Evolutionary conservation across 2,797 vertebrate species (phyloP).

Genomic region (Apogon hyalosoma): DNA sequence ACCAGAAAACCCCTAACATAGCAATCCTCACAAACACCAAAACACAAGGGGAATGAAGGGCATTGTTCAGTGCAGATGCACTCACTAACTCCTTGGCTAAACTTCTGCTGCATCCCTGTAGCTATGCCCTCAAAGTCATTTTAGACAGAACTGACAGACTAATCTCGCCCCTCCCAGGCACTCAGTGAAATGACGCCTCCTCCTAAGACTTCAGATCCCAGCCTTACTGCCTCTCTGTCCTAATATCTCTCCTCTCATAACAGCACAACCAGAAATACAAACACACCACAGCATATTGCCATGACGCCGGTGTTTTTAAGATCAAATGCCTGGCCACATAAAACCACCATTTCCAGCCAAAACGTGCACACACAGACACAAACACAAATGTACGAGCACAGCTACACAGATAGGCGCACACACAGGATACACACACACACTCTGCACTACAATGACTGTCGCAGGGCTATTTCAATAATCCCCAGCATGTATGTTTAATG

Average conservation of each 20-base stretch:
- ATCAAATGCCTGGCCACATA: conserved; percentile 65
- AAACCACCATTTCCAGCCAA: conserved; percentile 64
- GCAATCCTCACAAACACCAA: conserved; percentile 48
- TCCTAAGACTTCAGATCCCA: conserved; percentile 70
- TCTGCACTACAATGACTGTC: conserved; percentile 82
- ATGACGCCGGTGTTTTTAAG: conserved; percentile 63
- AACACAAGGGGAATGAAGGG: conserved; percentile 65
- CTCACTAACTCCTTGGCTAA: conserved; percentile 65
- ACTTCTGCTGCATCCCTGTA: conserved; percentile 66
- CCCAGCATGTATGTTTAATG: conserved; percentile 95
- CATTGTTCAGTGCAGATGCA: conserved; percentile 68
- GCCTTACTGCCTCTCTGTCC: conserved; percentile 56
- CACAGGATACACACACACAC: conserved; percentile 27
- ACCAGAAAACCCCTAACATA: conserved; percentile 21
- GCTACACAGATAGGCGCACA: conserved; percentile 1
- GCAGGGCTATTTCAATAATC: conserved; percentile 90
- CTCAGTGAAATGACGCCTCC: conserved; percentile 75
- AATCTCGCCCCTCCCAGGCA: conserved; percentile 75
- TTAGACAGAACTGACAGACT: conserved; percentile 75
- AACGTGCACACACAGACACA: conserved; percentile 33
- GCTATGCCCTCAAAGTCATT: conserved; percentile 75
- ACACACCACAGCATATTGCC: conserved; percentile 66
- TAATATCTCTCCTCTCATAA: conserved; percentile 69
- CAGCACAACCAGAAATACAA: conserved; percentile 66
- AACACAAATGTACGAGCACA: background rate